Evolutionary conservation across 2,888 invertebrate species (phyloP).

Genomic region (Ectemnius continuus): DNA sequence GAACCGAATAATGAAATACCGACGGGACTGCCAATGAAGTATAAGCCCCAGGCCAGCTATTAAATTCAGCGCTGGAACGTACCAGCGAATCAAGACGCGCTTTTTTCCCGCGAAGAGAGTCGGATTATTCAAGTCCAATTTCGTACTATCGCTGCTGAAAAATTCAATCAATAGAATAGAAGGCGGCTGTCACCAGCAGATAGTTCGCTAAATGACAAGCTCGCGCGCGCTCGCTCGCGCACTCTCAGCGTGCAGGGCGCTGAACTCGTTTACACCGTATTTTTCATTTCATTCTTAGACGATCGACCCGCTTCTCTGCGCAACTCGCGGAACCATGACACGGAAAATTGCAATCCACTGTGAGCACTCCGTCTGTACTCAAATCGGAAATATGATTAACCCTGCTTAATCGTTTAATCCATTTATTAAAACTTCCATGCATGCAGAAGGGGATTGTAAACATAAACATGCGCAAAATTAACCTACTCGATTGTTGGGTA

Average conservation of each 20-base stretch:
- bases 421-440: too few relatives aligned
- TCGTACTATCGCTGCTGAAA: slow-evolving; percentile 60
- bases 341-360: too few relatives aligned
- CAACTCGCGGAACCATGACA: too few relatives aligned
- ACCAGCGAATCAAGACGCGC: slow-evolving; percentile 27
- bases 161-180: slow-evolving; percentile 67
- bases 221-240: slow-evolving; percentile 22
- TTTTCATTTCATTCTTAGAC: slow-evolving; percentile 19
- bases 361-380: too few relatives aligned
- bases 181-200: slow-evolving; percentile 66
- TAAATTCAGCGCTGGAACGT: neutral
- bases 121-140: slow-evolving; percentile 63
- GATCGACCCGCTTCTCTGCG: too few relatives aligned
- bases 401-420: too few relatives aligned
- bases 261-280: slow-evolving; percentile 7
- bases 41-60: neutral
- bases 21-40: neutral
- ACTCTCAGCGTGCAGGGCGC: slow-evolving; percentile 12
- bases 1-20: slow-evolving; percentile 1
- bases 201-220: slow-evolving; percentile 64
- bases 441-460: too few relatives aligned
- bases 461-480: too few relatives aligned
- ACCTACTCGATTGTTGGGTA: too few relatives aligned
- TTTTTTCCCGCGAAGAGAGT: slow-evolving; percentile 33
- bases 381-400: too few relatives aligned